A percentile compares a stretch with the other conserved stretches of the same genome.
These are phyloP conservation scores for human DNA, from an alignment of 2,113 vertebrate genomes.

Conservation along the genomic window GRCh38 chr6:101664001-101664500, in stretches of 20 bases:
- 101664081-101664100: not conserved
- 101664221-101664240: not conserved
- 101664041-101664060: not conserved
- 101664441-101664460: conserved; percentile 7
- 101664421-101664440: not conserved
- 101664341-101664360: not conserved
- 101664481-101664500: not conserved
- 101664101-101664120: not conserved
- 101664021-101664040: not conserved
- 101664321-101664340: not conserved
- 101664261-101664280: not conserved
- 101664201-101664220: not conserved
- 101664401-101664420: not conserved
- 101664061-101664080: not conserved
- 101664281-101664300: not conserved
- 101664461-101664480: not conserved
- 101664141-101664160: not conserved
- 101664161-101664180: not conserved
- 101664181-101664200: not conserved
- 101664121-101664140: not conserved
- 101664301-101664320: not conserved
- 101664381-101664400: not conserved
- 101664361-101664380: not conserved
- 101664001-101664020: not conserved
- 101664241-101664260: not conserved